Conservation (phyloP, 2,797 vertebrate genomes). For the Muscicapa comitata region DNA sequence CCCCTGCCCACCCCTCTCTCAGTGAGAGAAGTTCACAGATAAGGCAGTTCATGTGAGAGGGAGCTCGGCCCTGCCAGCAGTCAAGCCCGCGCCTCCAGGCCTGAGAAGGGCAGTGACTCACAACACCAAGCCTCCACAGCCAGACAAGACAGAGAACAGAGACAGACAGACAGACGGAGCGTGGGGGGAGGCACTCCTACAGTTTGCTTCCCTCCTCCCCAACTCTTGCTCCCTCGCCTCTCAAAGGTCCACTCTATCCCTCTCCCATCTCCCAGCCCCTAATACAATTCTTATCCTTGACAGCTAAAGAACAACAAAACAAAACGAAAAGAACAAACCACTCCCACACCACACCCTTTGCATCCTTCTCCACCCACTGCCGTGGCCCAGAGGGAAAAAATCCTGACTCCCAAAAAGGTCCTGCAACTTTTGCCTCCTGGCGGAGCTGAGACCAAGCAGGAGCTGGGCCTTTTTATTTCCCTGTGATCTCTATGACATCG, state of each 20-base stretch:
- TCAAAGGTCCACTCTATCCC: slow-evolving; percentile 16
- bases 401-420: slow-evolving; percentile 66
- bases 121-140: slow-evolving; percentile 36
- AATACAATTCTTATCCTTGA: slow-evolving; percentile 59
- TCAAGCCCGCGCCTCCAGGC: slow-evolving; percentile 45
- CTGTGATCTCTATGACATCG: slow-evolving; percentile 96
- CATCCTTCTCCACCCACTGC: slow-evolving; percentile 59
- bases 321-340: background rate
- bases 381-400: slow-evolving; percentile 46
- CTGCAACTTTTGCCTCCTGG: slow-evolving; percentile 54
- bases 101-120: slow-evolving; percentile 47
- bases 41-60: slow-evolving; percentile 75
- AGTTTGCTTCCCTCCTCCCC: slow-evolving; percentile 33
- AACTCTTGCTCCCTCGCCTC: background rate
- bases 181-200: slow-evolving; percentile 57
- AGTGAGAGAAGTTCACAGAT: slow-evolving; percentile 68
- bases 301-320: slow-evolving; percentile 54
- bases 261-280: slow-evolving; percentile 59
- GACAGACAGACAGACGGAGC: slow-evolving; percentile 65
- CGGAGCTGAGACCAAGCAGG: background rate
- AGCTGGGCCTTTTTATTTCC: slow-evolving; percentile 80
- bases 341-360: slow-evolving; percentile 39
- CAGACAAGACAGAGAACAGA: slow-evolving; percentile 65
- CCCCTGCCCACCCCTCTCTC: slow-evolving; percentile 5
- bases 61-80: slow-evolving; percentile 62